Evolutionary conservation across 2,888 invertebrate species (phyloP).

Genomic region (Artemia sinica): DNA sequence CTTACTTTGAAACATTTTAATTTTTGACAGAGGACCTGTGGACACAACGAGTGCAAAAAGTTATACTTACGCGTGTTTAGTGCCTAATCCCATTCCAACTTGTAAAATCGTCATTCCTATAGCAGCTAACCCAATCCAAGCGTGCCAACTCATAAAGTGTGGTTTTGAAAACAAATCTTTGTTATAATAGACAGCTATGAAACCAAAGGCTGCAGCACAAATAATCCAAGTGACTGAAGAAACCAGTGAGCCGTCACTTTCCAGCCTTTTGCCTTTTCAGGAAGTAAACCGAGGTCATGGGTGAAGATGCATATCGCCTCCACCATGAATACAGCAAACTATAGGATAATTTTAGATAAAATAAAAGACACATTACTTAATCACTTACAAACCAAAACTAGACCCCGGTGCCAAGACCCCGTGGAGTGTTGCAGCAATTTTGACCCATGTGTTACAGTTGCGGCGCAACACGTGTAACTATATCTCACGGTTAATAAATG

Average conservation of each 20-base stretch:
- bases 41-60: not conserved
- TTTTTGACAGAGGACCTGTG: no score
- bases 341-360: not conserved
- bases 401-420: no score
- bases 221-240: conserved; percentile 10
- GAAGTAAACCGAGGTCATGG: not conserved
- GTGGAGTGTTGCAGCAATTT: no score
- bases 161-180: not conserved
- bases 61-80: conserved; percentile 2
- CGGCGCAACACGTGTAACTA: no score
- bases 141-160: not conserved
- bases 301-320: conserved; percentile 1
- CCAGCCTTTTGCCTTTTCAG: not conserved
- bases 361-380: no score
- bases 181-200: not conserved
- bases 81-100: conserved; percentile 9
- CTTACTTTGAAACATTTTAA: no score
- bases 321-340: not conserved
- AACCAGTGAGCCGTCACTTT: conserved; percentile 7
- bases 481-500: no score
- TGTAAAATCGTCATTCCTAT: not conserved
- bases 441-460: no score
- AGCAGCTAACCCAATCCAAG: conserved; percentile 1
- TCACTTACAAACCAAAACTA: no score
- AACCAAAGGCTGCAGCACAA: not conserved